Conservation (phyloP, 1,140 invertebrate species). For the Bicyclus anynana region DNA sequence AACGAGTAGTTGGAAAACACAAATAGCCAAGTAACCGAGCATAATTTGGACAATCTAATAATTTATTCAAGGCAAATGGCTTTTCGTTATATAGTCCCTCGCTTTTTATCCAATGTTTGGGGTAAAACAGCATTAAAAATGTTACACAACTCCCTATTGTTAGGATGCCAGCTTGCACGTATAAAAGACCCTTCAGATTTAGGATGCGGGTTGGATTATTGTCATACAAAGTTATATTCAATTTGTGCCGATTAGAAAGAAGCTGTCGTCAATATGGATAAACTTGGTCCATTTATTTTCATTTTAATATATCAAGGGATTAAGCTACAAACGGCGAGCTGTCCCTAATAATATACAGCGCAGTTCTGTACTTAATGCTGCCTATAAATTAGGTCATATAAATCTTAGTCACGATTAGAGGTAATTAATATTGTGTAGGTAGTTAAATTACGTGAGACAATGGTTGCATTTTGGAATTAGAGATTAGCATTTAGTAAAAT, state of each 20-base stretch:
- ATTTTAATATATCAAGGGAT: background rate
- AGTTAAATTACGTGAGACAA: too few relatives aligned
- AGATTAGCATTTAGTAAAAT: too few relatives aligned
- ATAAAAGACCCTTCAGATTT: conserved; percentile 49
- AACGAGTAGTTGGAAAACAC: too few relatives aligned
- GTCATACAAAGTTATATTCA: conserved; percentile 33
- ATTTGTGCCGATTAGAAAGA: conserved; percentile 16
- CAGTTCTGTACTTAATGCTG: background rate
- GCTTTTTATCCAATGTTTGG: conserved; percentile 42
- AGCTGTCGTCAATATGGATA: background rate
- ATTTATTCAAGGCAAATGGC: conserved; percentile 50
- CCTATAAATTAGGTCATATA: background rate
- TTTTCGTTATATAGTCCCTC: conserved; percentile 39
- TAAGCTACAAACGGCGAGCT: background rate
- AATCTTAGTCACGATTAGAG: background rate
- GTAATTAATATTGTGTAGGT: background rate
- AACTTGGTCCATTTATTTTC: background rate
- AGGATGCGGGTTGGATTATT: conserved; percentile 59
- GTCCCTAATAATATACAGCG: background rate
- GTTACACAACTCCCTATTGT: conserved; percentile 60
- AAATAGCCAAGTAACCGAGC: too few relatives aligned
- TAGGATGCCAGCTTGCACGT: conserved; percentile 36
- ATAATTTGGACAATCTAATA: background rate
- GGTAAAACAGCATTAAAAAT: conserved; percentile 50
- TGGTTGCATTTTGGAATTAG: too few relatives aligned